Evolutionary conservation across 2,797 vertebrate genomes (phyloP), one percentile per base, ranked within the genome.

Genomic region (Rousettus madagascariensis): DNA sequence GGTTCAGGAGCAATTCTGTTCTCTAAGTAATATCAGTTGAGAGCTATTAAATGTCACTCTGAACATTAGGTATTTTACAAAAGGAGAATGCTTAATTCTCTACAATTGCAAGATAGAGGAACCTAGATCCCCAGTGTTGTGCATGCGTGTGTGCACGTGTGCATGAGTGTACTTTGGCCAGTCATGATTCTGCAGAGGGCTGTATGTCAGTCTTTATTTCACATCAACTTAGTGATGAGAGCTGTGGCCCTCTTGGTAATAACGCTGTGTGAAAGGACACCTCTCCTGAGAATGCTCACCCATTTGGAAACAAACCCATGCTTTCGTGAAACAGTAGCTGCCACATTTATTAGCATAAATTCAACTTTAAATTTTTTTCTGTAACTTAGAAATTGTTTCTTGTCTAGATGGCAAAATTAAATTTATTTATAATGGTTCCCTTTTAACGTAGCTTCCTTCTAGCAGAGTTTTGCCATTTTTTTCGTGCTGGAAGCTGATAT

Each of bases 381-480:
- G 9, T 77, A 74, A 88, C 94, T 96, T 89, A 91, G 49, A 96
- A 87, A 90, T 83, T 95, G 24, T 33, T 49, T 24, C 19, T 8
- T 43, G 6, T 72, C 61, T 94, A 26, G 69, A 46, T 28, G 92
- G 51, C 33, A 80, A 82, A 93, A 96, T 74, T 38, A 4, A 93
- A 94, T 97, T 97, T 97, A 57, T 91, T 98, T 96, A 83, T 49
- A 46, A 12, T 89, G 63, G 46, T 80, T 61, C 79, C 83, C 96
- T 78, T 91, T 66, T 72, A 79, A 69, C 79, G 46, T 86, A 93
- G 33, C 33, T 33, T 33, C 33, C 33, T 33, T 33, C 33, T 33
- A 33, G 33, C 33, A 33, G 2, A 33, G 0, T 57, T 97, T 96
- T 97, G 85, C 33, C 55, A 74, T 59, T 95, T 66, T n/a, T 84